phyloP scores from a whole-genome alignment of 2,113 vertebrate species.

The Mandrillus leucophaeus region DNA sequence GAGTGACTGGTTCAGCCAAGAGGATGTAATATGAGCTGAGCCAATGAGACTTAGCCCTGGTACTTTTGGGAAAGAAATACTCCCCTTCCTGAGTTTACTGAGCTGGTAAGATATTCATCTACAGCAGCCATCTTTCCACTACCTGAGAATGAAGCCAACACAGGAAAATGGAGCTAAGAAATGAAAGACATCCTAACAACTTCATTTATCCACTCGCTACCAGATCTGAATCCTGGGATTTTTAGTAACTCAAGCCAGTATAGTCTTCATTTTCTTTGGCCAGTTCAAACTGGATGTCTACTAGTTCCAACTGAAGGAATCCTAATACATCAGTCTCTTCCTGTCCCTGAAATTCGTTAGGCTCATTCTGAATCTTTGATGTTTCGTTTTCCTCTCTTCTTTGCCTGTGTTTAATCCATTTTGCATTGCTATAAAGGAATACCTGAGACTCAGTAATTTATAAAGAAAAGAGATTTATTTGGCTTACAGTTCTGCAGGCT shows the following conservation, averaged over 20 bases:
- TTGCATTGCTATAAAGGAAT: too few species aligned
- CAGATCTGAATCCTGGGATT: background rate
- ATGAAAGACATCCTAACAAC: background rate
- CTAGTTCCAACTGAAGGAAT: background rate
- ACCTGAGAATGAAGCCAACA: background rate
- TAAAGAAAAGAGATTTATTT: too few species aligned
- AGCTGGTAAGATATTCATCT: background rate
- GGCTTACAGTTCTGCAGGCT: too few species aligned
- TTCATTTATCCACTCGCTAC: background rate
- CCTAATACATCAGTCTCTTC: background rate
- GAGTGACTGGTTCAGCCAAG: background rate
- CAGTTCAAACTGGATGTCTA: background rate
- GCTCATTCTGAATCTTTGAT: background rate
- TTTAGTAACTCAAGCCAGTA: background rate
- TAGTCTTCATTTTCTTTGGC: background rate
- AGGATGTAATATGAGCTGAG: background rate
- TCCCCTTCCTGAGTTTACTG: background rate
- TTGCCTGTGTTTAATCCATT: background rate
- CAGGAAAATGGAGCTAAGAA: background rate
- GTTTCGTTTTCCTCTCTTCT: background rate
- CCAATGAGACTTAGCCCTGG: background rate
- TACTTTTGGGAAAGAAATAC: background rate
- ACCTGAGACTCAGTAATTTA: too few species aligned
- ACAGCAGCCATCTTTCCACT: background rate
- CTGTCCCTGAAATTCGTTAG: background rate